Evolutionary conservation across 2,113 vertebrate genomes (phyloP).

Genomic region (Gasterosteus nipponicus): DNA sequence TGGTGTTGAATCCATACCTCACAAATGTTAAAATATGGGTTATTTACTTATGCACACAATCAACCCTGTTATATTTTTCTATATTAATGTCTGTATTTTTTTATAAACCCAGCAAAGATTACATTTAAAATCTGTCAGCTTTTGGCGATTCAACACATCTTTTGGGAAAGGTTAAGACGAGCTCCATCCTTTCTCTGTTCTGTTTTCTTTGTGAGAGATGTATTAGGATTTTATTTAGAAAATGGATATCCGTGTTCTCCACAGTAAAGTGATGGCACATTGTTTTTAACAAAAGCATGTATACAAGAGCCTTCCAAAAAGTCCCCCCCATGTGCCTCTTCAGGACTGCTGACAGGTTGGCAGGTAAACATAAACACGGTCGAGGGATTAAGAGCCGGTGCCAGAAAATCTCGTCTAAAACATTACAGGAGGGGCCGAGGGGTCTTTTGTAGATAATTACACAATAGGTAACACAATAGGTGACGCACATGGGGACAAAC

Average conservation of each 20-base stretch:
- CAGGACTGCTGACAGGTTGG: slow-evolving; percentile 52
- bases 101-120: slow-evolving; percentile 39
- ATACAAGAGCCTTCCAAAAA: slow-evolving; percentile 6
- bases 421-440: slow-evolving; percentile 24
- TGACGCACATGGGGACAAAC: slow-evolving; percentile 75
- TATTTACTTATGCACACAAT: not conserved
- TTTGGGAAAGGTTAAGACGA: slow-evolving; percentile 7
- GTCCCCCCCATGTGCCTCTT: slow-evolving; percentile 40
- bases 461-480: slow-evolving; percentile 69
- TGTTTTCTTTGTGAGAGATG: slow-evolving; percentile 2
- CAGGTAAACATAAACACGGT: slow-evolving; percentile 71
- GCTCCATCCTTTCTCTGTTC: not conserved
- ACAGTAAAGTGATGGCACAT: slow-evolving; percentile 12
- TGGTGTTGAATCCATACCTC: not conserved
- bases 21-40: not conserved
- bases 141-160: slow-evolving; percentile 10
- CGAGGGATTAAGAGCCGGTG: slow-evolving; percentile 25
- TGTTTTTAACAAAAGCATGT: slow-evolving; percentile 38
- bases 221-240: slow-evolving; percentile 25
- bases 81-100: slow-evolving; percentile 1
- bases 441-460: slow-evolving; percentile 62
- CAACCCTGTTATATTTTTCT: not conserved
- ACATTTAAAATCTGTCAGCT: slow-evolving; percentile 18
- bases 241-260: slow-evolving; percentile 50
- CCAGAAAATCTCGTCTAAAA: slow-evolving; percentile 34